Evolutionary conservation across 2,888 invertebrate genomes (phyloP), one percentile per base, ranked within the genome.

Genomic region (Taphrorychus bicolor): DNA sequence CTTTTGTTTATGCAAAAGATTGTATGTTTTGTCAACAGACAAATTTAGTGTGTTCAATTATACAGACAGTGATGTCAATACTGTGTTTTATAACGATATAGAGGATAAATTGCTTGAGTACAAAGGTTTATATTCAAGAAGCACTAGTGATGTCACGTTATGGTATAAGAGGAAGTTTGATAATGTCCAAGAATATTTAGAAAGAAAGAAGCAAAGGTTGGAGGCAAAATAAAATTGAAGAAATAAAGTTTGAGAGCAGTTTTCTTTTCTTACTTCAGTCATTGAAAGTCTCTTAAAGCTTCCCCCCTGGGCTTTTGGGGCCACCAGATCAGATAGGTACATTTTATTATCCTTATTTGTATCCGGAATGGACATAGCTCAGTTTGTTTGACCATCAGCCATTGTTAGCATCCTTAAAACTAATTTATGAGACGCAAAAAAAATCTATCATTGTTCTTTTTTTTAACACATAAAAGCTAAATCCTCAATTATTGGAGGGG

Each of bases 161-260:
- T 85, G 92, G 74, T 93, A 91, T 75, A 93, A 93, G 81, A 87
- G 91, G 74, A 92, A 89, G 76, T 92, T 87, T 83, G 92, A 93
- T 79, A 92, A 92, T 85, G 87, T 92, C 5, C 89, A 89, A 78
- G 92, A 92, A 75, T 93, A 93, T 82, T 86, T 90, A 76, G 89
- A 91, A 79, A 87, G 89, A 72, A 94, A 93, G 79, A 91, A 88
- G 76, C 85, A 86, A 73, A 86, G 93, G 75, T 82, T 92, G 69
- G 87, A 87, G 76, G 85, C 85, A 76, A 82, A 84, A 77, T 76
- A 76, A 77, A 75, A 40, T 16, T 5, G 14, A 14, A 45, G 2
- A 45, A 45, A 45, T 17, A 45, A 45, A 32, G 1, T 32, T 32
- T 32, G n/a, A n/a, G n/a, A n/a, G n/a, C n/a, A n/a, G n/a, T n/a